These are phyloP conservation scores for Spheniscus mendiculus DNA, from an alignment of 2,113 vertebrate genomes.

Conservation along the genomic window DNA sequence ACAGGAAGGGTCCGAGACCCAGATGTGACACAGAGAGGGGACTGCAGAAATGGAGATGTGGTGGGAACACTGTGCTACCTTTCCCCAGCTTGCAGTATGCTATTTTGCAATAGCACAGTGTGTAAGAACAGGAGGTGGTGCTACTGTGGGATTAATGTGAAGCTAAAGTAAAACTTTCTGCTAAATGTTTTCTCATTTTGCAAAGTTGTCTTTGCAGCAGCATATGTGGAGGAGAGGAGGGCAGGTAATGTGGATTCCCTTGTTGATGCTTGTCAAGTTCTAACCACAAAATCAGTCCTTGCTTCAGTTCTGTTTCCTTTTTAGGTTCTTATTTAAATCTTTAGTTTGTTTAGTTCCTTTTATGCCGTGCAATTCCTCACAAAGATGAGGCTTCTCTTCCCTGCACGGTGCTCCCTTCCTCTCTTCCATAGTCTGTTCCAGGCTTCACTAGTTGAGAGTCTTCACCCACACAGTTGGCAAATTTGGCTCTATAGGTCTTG, in stretches of 20 bases:
- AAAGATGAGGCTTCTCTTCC: background rate
- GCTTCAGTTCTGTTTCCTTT: background rate
- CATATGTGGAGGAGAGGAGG: background rate
- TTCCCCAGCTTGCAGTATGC: background rate
- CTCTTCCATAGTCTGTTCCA: background rate
- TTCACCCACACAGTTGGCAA: background rate
- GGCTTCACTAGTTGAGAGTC: background rate
- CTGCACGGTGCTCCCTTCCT: background rate
- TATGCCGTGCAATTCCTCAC: background rate
- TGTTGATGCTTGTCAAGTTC: background rate
- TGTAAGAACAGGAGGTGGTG: background rate
- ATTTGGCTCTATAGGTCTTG: background rate
- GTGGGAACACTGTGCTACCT: background rate
- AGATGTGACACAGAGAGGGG: too few species aligned
- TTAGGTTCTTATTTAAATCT: background rate
- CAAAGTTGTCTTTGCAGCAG: background rate
- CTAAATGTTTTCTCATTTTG: background rate
- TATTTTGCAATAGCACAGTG: background rate
- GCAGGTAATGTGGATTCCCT: background rate
- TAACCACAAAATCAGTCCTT: background rate
- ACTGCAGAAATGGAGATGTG: rapidly evolving
- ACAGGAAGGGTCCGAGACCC: background rate
- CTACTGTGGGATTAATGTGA: background rate
- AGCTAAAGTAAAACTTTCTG: background rate
- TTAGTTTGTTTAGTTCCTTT: background rate